Conservation (phyloP, 2,888 invertebrate genomes). For the Cancer borealis region DNA sequence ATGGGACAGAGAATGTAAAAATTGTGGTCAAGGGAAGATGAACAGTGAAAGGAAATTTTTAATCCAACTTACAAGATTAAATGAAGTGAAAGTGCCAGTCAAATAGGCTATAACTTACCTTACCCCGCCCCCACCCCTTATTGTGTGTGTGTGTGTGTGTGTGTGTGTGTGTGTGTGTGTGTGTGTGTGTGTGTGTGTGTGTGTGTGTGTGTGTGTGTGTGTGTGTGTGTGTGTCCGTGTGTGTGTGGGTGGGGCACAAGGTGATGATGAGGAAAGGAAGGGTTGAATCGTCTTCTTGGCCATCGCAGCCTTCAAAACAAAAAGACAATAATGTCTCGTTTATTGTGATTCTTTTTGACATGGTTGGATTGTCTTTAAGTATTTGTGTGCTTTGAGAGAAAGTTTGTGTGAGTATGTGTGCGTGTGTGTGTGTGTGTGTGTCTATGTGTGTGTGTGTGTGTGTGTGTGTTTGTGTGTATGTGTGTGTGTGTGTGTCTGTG, state of each 20-base stretch:
- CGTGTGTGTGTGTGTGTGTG: neutral
- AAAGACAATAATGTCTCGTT: neutral
- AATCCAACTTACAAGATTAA: slow-evolving; percentile 33
- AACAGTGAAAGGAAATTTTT: neutral
- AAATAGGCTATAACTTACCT: neutral
- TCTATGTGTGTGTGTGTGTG: neutral
- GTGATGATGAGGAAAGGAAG: neutral
- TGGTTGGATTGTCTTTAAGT: neutral
- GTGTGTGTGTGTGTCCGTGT: neutral
- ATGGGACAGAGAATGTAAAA: neutral
- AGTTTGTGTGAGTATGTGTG: neutral
- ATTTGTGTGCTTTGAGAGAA: neutral
- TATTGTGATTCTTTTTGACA: neutral
- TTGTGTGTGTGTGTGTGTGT: neutral
- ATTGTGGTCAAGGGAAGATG: neutral
- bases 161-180: neutral
- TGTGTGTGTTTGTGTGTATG: neutral
- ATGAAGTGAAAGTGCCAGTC: neutral
- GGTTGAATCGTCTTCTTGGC: neutral
- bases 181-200: slow-evolving; percentile 35
- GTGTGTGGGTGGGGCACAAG: neutral
- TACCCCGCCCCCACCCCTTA: neutral
- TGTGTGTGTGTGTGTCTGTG: neutral
- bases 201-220: neutral
- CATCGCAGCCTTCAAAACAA: neutral